phyloP scores from a whole-genome alignment of 2,113 vertebrate species.

The Cyphomyrus plagiostoma region DNA sequence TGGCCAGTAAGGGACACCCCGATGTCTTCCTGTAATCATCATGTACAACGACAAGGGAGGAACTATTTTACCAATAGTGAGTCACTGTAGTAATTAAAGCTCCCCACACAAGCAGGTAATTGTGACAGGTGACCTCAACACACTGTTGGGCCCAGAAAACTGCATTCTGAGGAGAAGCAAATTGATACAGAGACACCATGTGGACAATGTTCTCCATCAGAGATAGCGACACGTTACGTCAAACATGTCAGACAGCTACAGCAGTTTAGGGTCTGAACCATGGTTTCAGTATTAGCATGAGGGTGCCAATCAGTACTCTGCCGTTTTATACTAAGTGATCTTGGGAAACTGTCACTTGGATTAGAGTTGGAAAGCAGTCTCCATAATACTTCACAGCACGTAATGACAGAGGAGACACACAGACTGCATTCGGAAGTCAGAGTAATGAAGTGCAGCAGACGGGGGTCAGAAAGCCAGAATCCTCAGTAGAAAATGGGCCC shows the following conservation, averaged over 20 bases:
- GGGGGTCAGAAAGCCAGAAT: background rate
- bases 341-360: background rate
- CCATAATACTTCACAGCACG: background rate
- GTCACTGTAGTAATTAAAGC: background rate
- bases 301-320: too few species aligned
- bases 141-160: background rate
- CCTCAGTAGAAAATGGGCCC: background rate
- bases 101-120: background rate
- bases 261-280: background rate
- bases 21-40: background rate
- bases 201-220: background rate
- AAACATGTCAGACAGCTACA: background rate
- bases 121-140: background rate
- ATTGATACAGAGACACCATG: background rate
- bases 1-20: background rate
- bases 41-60: background rate
- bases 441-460: background rate
- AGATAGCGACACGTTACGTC: background rate
- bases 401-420: background rate
- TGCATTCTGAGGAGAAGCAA: background rate
- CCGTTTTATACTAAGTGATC: background rate
- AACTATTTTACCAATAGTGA: constrained; percentile 1
- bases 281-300: too few species aligned
- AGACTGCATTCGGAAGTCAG: background rate
- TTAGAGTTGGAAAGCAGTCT: background rate